These are phyloP conservation scores for Leucophenga maculata DNA, from an alignment of 2,888 invertebrate species.

Conservation along the genomic window DNA sequence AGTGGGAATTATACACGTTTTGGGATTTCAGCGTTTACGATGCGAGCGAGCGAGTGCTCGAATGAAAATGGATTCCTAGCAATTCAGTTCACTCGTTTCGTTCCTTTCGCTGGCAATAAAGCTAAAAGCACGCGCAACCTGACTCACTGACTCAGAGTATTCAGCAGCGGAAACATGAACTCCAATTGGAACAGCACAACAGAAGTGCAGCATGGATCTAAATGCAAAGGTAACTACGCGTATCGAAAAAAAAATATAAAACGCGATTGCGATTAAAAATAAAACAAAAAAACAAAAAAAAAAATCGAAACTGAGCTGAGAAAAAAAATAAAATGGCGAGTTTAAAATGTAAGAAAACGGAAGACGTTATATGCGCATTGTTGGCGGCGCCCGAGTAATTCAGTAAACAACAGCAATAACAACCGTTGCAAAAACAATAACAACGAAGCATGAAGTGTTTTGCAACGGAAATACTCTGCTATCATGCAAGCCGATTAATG, in stretches of 20 bases:
- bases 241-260: slow-evolving; percentile 18
- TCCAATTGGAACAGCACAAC: background rate
- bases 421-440: slow-evolving; percentile 48
- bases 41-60: background rate
- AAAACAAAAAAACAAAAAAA: no score
- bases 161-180: slow-evolving; percentile 14
- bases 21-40: slow-evolving; percentile 27
- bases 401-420: slow-evolving; percentile 42
- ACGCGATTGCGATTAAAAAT: background rate
- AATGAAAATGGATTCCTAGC: background rate
- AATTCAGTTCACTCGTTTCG: slow-evolving; percentile 1
- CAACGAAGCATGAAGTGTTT: slow-evolving; percentile 54
- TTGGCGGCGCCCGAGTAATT: no score
- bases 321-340: slow-evolving; percentile 19
- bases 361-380: background rate
- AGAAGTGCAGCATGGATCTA: no score
- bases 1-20: slow-evolving; percentile 55
- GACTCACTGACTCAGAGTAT: no score
- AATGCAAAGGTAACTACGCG: background rate
- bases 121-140: slow-evolving; percentile 10
- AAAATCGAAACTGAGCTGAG: background rate
- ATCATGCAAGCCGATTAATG: slow-evolving; percentile 51
- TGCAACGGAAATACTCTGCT: slow-evolving; percentile 63
- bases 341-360: slow-evolving; percentile 33
- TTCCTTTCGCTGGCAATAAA: slow-evolving; percentile 10